Conservation (phyloP, 37 sponge, comb jelly and placozoan species). For the Spongia lamella region DNA sequence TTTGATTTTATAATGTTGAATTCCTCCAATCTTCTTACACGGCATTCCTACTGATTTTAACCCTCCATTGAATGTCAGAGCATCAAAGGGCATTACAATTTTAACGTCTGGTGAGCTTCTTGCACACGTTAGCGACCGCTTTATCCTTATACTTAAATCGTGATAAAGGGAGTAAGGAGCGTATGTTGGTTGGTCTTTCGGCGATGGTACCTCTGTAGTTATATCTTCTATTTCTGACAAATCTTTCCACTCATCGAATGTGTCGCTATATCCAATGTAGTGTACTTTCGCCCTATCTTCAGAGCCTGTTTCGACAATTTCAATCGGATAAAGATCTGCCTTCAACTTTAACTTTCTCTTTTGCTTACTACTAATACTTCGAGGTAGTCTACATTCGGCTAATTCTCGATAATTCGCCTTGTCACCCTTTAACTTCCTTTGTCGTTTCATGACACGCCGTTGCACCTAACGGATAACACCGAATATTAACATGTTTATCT, state of each 20-base stretch:
- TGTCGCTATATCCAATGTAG: constrained; percentile 3
- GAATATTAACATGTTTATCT: too few species aligned
- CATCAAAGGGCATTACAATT: constrained; percentile 24
- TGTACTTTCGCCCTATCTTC: constrained; percentile 3
- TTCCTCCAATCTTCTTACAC: background rate
- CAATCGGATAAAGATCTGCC: too few species aligned
- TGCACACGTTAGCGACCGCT: background rate
- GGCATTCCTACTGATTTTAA: background rate
- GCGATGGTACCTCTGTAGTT: too few species aligned
- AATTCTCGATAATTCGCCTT: too few species aligned
- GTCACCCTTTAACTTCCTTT: too few species aligned
- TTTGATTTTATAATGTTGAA: background rate
- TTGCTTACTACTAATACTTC: too few species aligned
- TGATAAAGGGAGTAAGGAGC: constrained; percentile 12
- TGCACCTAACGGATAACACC: too few species aligned
- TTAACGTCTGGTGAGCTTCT: constrained; percentile 6
- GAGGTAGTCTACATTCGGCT: too few species aligned
- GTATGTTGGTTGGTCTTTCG: too few species aligned
- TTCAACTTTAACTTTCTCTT: too few species aligned
- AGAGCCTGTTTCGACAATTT: too few species aligned
- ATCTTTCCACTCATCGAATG: constrained; percentile 9
- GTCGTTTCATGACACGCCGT: too few species aligned
- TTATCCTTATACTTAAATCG: background rate
- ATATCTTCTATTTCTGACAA: background rate
- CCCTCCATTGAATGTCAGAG: constrained; percentile 4